Conservation (phyloP, 2,888 invertebrate genomes). For the Plutella xylostella region DNA sequence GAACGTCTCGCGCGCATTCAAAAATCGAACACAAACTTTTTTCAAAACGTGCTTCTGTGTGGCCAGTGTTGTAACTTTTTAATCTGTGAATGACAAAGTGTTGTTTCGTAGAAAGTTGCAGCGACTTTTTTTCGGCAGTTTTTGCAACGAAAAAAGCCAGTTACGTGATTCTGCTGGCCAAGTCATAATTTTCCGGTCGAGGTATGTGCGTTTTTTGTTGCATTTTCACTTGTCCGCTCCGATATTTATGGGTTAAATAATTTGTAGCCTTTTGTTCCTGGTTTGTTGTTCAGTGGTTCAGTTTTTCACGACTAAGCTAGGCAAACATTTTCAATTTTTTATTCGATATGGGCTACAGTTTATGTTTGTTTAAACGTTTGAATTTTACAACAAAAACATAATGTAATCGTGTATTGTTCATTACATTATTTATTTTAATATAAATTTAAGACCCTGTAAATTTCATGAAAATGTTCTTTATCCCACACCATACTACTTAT, state of each 20-base stretch:
- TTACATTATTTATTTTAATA: too few species aligned
- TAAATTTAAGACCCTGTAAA: too few species aligned
- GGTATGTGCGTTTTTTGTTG: slow-evolving; percentile 20
- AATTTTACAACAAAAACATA: too few species aligned
- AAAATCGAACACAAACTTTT: slow-evolving; percentile 20
- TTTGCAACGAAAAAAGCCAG: slow-evolving; percentile 9
- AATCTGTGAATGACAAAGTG: not conserved
- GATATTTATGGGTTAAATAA: not conserved
- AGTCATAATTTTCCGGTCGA: slow-evolving; percentile 17
- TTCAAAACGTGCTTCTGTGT: slow-evolving; percentile 32
- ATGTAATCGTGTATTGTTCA: too few species aligned
- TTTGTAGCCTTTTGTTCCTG: not conserved
- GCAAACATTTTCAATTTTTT: too few species aligned
- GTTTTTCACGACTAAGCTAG: not conserved
- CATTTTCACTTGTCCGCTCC: slow-evolving; percentile 6
- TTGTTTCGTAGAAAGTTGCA: slow-evolving; percentile 10
- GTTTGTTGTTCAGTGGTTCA: not conserved
- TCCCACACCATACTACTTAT: too few species aligned
- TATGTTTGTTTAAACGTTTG: too few species aligned
- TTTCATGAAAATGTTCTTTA: too few species aligned
- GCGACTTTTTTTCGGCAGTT: slow-evolving; percentile 8
- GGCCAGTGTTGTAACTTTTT: slow-evolving; percentile 27
- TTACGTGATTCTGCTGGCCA: slow-evolving; percentile 18
- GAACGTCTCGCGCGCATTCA: slow-evolving; percentile 32
- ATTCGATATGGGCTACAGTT: too few species aligned